These are phyloP conservation scores for Eclectus roratus DNA, from an alignment of 2,113 vertebrate genomes.

Conservation along the genomic window DNA sequence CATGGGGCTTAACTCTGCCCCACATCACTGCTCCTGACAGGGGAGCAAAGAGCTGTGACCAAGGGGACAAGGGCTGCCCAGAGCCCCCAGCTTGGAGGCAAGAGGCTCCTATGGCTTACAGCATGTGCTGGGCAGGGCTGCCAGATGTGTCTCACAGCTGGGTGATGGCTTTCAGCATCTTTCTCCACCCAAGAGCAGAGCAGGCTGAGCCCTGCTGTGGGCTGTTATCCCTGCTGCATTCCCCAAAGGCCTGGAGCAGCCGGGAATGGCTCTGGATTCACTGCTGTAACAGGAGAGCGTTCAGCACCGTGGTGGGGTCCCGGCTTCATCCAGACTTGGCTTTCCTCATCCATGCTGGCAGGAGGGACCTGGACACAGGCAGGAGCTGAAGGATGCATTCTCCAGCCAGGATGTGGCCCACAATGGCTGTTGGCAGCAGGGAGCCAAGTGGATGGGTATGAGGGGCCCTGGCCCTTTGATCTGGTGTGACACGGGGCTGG, in stretches of 20 bases:
- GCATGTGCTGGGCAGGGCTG: background rate
- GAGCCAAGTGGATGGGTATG: background rate
- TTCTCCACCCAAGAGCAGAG: background rate
- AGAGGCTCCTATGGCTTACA: background rate
- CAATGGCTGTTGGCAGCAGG: background rate
- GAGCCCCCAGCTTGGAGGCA: background rate
- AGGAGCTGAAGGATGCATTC: background rate
- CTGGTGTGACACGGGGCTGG: rapidly evolving
- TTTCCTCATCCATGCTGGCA: background rate
- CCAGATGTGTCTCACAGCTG: background rate
- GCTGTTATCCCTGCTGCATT: background rate
- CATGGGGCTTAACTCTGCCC: background rate
- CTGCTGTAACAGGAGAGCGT: background rate
- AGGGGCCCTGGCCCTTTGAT: background rate
- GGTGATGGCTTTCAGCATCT: background rate
- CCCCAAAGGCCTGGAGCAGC: background rate
- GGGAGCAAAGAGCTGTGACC: background rate
- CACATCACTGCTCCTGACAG: background rate
- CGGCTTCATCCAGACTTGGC: background rate
- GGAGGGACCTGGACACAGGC: background rate
- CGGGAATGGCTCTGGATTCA: rapidly evolving
- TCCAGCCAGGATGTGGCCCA: background rate
- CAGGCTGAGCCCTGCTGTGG: background rate
- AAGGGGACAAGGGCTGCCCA: background rate
- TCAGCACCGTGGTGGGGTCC: background rate